Percentiles rank a stretch among this genome's conserved stretches.
Conservation (phyloP, 2,888 invertebrate species). For the Chirona hameri region DNA sequence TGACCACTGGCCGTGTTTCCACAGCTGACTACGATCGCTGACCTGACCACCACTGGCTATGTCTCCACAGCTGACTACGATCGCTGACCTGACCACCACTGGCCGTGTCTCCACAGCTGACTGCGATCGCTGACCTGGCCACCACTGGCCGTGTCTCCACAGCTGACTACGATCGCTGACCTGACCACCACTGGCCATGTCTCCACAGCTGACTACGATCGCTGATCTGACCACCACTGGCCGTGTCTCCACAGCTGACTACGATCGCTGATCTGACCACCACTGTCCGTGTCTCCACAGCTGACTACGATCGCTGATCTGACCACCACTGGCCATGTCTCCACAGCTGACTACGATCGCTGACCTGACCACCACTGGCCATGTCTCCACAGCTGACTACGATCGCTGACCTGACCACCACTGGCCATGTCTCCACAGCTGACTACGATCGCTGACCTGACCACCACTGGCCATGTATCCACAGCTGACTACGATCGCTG, state of each 20-base stretch:
- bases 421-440: slow-evolving; percentile 43
- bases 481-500: slow-evolving; percentile 42
- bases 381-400: slow-evolving; percentile 42
- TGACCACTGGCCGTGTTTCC: neutral
- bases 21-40: slow-evolving; percentile 42
- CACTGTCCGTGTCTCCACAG: slow-evolving; percentile 43
- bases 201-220: slow-evolving; percentile 42
- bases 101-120: slow-evolving; percentile 42
- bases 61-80: slow-evolving; percentile 42
- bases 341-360: slow-evolving; percentile 42
- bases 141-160: slow-evolving; percentile 34
- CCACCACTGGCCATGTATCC: neutral
- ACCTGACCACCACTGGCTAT: neutral
- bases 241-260: slow-evolving; percentile 42
- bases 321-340: neutral
- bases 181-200: neutral
- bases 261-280: slow-evolving; percentile 2
- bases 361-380: neutral
- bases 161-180: slow-evolving; percentile 41
- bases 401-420: neutral
- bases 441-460: neutral
- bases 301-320: slow-evolving; percentile 1
- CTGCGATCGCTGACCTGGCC: neutral
- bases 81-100: slow-evolving; percentile 2
- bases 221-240: neutral